Evolutionary conservation across 2,888 invertebrate genomes (phyloP).

Genomic region (Drosophila buzzatii): DNA sequence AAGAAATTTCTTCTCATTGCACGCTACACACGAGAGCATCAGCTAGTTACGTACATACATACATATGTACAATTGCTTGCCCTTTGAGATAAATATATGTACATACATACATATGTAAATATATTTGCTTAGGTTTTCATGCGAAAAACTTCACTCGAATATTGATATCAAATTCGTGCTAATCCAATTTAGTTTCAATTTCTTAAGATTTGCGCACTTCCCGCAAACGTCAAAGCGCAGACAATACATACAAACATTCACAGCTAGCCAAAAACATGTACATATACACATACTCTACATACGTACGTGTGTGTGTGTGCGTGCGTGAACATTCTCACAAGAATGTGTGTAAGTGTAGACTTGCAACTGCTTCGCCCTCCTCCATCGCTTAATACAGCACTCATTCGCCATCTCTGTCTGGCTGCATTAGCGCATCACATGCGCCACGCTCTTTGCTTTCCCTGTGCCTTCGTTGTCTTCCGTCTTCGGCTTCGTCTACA

Average conservation of each 20-base stretch:
- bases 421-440: conserved; percentile 14
- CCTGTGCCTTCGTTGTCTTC: background rate
- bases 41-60: conserved; percentile 1
- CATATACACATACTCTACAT: too few relatives aligned
- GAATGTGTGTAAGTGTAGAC: conserved; percentile 20
- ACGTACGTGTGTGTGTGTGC: background rate
- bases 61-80: background rate
- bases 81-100: background rate
- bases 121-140: background rate
- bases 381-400: background rate
- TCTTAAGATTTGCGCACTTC: conserved; percentile 28
- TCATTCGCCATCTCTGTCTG: background rate
- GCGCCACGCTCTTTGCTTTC: conserved; percentile 1
- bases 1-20: conserved; percentile 27
- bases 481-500: background rate
- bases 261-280: background rate
- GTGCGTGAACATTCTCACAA: conserved; percentile 4
- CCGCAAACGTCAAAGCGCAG: conserved; percentile 30
- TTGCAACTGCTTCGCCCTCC: conserved; percentile 1
- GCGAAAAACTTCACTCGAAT: background rate
- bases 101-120: too few relatives aligned
- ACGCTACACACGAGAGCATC: conserved; percentile 19
- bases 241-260: conserved; percentile 4
- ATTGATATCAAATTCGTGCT: conserved; percentile 3
- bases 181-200: conserved; percentile 8